Evolutionary conservation across 2,888 invertebrate genomes (phyloP), one percentile per base, ranked within the genome.

Genomic region (Dasysyrphus albostriatus): DNA sequence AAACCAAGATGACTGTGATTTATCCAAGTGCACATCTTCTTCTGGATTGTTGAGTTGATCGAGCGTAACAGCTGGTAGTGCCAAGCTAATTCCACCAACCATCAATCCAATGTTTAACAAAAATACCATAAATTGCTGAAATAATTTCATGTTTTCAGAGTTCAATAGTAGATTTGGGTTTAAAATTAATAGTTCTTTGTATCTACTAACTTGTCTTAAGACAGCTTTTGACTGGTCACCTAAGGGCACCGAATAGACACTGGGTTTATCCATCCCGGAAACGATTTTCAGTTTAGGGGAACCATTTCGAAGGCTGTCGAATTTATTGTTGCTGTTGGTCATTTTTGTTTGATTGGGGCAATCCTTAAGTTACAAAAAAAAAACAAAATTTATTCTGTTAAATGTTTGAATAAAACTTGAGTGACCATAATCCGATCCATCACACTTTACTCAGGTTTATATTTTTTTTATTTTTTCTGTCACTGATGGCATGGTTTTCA

Each of bases 1-100:
- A 88, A 91, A 93, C 93, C 93, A 93, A 3, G 93, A 90, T 9
- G 90, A 90, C 78, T 93, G 90, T 3, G 90, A 88, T 0, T 58
- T 56, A 8, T 88, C 89, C 16, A 93, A 88, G 70, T 90, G 88
- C 2, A 91, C 89, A 0, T 89, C 44, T 69, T 91, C 90, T 5
- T 88, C 88, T 10, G 88, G 63, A 76, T 90, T 89, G 3, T 88
- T 91, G 14, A 93, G 88, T 63, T 91, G 91, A 5, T 80, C 67
- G 34, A 92, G 73, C 1, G 91, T 90, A 1, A 93, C 90, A 3
- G 93, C 91, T 34, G 93, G 93, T 67, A 92, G 88, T 7, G 92
- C 93, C 56, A 93, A 49, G 0, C 89, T 90, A 89, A 93, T 91
- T 1, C 93, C 93, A 4, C 90, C 89, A 1, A 92, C 90, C 12